Base-by-base conservation (phyloP, 1,140 invertebrate genomes). In the Brachionus rotundiformis region DNA sequence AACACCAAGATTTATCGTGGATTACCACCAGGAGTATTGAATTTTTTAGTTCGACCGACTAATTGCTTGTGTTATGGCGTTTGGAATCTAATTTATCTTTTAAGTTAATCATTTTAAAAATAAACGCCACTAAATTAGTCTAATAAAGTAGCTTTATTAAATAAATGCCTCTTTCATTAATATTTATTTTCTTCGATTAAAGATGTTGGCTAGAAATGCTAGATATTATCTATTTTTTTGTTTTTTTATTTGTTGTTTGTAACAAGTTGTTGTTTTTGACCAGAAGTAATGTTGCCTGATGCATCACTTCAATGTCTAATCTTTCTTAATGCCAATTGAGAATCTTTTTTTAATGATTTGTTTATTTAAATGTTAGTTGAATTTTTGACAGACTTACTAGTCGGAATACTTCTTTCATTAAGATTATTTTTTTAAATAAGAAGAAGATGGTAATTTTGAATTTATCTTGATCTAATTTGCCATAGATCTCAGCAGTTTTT, bases 301-400 rank as follows among this genome's bases (percentile, higher is more conserved):
- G 47, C 47, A 54, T 54, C 19, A 25, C 19, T 25, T 54, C 47
- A 25, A 54, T 54, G 47, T 54, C 19, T 16, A 29, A 63, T 63
- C n/a, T n/a, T n/a, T n/a, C n/a, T 63, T 33, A 29, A 33, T 63
- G 29, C 25, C 61, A 63, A 63, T 29, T 6, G 10, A 54, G 23
- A 61, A 27, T 61, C n/a, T n/a, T n/a, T 41, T 41, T 41, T 10
- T 13, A 41, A 11, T 41, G 39, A 11, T 41, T 68, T 68, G 16
- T 68, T 68, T 68, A 36, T 39, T 68, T 68, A 33, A 19, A 19
- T 68, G 29, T 23, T 33, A 68, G 36, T 68, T 68, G 16, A 36
- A 36, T 31, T 68, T 68, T 68, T 68, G 63, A 68, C 63, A 68
- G 63, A 68, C 63, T 19, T 68, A 16, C n/a, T 68, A 36, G 63